These are phyloP conservation scores for Phoxinus phoxinus DNA, from an alignment of 2,113 vertebrate genomes.

Conservation along the genomic window DNA sequence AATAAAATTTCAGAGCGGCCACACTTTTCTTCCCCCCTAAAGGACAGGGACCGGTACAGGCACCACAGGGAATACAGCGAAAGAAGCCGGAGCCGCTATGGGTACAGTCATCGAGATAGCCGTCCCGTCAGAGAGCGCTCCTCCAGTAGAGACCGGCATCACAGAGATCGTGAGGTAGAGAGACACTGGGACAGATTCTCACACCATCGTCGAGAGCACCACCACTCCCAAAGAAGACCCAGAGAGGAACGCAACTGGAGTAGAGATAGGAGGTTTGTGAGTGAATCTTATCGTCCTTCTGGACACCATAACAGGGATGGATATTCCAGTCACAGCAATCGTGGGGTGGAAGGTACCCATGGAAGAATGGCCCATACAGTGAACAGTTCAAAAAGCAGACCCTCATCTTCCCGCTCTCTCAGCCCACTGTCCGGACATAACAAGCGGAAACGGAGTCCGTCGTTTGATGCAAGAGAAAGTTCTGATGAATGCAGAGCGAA, in stretches of 20 bases:
- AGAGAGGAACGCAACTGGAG: conserved; percentile 69
- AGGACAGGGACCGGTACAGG: conserved; percentile 65
- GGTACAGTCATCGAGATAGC: conserved; percentile 69
- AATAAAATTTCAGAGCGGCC: conserved; percentile 51
- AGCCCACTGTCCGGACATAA: not conserved
- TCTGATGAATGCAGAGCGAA: conserved; percentile 71
- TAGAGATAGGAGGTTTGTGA: conserved; percentile 63
- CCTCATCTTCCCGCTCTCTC: conserved; percentile 51
- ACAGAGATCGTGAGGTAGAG: conserved; percentile 71
- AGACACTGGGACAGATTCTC: conserved; percentile 71
- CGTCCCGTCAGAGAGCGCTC: conserved; percentile 72
- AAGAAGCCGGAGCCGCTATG: conserved; percentile 65
- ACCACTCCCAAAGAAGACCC: conserved; percentile 62
- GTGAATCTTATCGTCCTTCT: conserved; percentile 61
- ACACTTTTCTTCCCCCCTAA: conserved; percentile 51
- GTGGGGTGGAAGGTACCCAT: conserved; percentile 63
- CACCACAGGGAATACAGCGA: conserved; percentile 72
- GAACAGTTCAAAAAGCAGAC: conserved; percentile 64
- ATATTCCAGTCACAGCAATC: conserved; percentile 58
- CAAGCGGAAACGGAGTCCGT: conserved; percentile 64
- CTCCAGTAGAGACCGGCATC: conserved; percentile 73
- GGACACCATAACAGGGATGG: conserved; percentile 66
- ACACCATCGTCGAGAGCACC: conserved; percentile 68
- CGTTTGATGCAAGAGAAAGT: conserved; percentile 52
- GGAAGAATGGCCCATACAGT: conserved; percentile 57